phyloP scores from a whole-genome alignment of 2,888 invertebrate species.

The Hololepta plana region DNA sequence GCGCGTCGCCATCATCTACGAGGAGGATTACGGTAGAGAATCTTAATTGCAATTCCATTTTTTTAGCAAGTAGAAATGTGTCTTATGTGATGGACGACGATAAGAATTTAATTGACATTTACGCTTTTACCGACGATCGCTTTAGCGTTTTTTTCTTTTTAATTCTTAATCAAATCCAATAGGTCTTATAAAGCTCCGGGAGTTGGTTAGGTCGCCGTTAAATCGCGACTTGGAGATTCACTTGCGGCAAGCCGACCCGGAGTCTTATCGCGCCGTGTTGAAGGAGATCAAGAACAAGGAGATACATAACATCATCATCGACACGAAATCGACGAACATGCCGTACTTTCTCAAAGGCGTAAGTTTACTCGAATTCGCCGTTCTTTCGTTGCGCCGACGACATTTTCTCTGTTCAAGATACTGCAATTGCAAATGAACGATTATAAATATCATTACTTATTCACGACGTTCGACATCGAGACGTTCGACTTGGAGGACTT shows the following conservation, averaged over 20 bases:
- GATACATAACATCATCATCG: slow-evolving; percentile 59
- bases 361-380: slow-evolving; percentile 19
- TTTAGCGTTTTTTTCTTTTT: too few relatives aligned
- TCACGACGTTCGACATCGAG: slow-evolving; percentile 52
- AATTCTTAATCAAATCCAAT: too few relatives aligned
- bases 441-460: slow-evolving; percentile 68
- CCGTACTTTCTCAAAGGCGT: slow-evolving; percentile 58
- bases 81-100: too few relatives aligned
- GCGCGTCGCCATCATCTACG: slow-evolving; percentile 81
- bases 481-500: slow-evolving; percentile 70
- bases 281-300: slow-evolving; percentile 59
- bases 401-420: slow-evolving; percentile 34
- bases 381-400: slow-evolving; percentile 3
- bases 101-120: too few relatives aligned
- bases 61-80: background rate
- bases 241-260: slow-evolving; percentile 45
- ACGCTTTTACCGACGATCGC: too few relatives aligned
- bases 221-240: slow-evolving; percentile 47
- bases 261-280: slow-evolving; percentile 45
- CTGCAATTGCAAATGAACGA: slow-evolving; percentile 70
- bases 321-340: slow-evolving; percentile 54
- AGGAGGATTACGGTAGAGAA: slow-evolving; percentile 61
- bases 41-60: background rate
- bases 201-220: slow-evolving; percentile 43
- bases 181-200: slow-evolving; percentile 54